Base-by-base conservation (phyloP, 2,888 invertebrate species). In the Andricus quercusramuli region DNA sequence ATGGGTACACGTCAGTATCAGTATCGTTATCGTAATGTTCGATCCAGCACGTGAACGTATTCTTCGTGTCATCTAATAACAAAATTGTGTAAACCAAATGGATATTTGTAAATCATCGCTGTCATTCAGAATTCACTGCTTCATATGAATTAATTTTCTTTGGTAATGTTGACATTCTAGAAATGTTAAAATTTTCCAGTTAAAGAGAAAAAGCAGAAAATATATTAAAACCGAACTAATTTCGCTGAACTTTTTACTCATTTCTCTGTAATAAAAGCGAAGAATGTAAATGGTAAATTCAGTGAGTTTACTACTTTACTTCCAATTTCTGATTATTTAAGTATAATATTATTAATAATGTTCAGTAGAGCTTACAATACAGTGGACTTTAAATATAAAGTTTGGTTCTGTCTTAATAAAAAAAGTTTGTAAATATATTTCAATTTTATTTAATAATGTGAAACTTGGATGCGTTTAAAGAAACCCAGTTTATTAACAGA, bases 11-110 rank as follows among this genome's bases (percentile, higher is more conserved):
- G 22, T 22, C 67, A 17, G 47, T 4, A 41, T 8, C 8, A 44
- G 44, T 44, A 9, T 67, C 41, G 41, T n/a, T 67, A 67, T 67
- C 67, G n/a, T 41, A 67, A 13, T 67, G 41, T 67, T 41, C 41
- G 67, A 67, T 67, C 41, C 22, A 67, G 44, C 41, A 67, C 20
- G 41, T 5, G 67, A 41, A 25, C n/a, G 22, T 44, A 44, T 41
- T 37, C 47, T 17, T 47, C 47, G 17, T 47, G 5, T 47, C 47
- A 47, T 47, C 47, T 47, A 6, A 47, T 15, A 47, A 47, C 17
- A 47, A 5, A 47, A 47, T 6, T 17, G 47, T 47, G 47, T 17
- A 47, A 41, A 56, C n/a, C 9, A n/a, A 56, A n/a, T 17, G 47
- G 17, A 17, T 56, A 8, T n/a, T n/a, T 56, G 56, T 66, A 66